Conservation (phyloP, 2,888 invertebrate genomes). For the Folsomia candida region DNA sequence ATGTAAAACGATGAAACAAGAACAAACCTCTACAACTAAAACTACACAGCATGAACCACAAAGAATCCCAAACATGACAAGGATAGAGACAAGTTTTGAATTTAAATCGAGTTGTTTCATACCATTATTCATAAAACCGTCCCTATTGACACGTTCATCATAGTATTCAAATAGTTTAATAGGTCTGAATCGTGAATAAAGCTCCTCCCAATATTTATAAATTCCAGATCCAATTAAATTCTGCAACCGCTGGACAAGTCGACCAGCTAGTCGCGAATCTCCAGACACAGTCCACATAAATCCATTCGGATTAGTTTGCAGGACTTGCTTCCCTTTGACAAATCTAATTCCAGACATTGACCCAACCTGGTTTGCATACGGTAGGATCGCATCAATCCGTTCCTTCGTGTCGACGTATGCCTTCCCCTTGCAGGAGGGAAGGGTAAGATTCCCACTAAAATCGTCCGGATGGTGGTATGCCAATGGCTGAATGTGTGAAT, state of each 20-base stretch:
- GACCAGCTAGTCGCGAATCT: background rate
- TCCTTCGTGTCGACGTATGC: background rate
- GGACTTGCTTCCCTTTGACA: background rate
- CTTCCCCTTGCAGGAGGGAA: background rate
- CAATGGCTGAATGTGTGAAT: background rate
- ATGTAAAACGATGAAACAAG: too few relatives aligned
- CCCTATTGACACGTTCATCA: too few relatives aligned
- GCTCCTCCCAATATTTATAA: background rate
- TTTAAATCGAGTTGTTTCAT: too few relatives aligned
- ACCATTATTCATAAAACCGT: too few relatives aligned
- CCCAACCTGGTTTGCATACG: background rate
- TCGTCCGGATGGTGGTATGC: background rate
- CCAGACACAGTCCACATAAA: background rate
- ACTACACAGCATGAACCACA: too few relatives aligned
- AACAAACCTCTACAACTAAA: too few relatives aligned
- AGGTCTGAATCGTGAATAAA: background rate
- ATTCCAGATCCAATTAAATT: background rate
- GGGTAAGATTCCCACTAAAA: background rate
- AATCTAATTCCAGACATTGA: background rate
- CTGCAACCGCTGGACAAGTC: background rate
- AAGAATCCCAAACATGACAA: too few relatives aligned
- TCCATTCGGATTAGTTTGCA: background rate
- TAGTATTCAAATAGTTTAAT: constrained; percentile 3
- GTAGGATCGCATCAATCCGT: background rate
- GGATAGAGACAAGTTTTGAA: too few relatives aligned